Base-by-base conservation (phyloP, 2,888 invertebrate species). In the Apeira syringaria region DNA sequence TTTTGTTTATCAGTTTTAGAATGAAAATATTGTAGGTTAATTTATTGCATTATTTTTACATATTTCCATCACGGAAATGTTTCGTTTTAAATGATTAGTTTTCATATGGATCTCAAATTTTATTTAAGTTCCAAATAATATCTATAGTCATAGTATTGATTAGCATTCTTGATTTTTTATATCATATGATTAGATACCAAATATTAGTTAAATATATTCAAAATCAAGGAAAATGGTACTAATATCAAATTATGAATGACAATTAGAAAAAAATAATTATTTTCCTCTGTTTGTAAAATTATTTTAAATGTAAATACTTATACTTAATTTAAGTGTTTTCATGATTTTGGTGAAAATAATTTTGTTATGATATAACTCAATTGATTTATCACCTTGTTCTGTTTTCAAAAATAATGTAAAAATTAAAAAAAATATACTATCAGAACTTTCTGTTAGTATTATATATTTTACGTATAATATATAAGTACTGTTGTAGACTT, bases 111-210 rank as follows among this genome's bases (percentile, higher is more conserved):
- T 89, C 88, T 89, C 87, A 84, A 74, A 70, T 78, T 73, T 76
- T 65, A 74, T 74, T 79, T 81, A 73, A 88, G 79, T 87, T 84
- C 86, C 85, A 88, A 88, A 86, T 81, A 80, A 74, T 75, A 57
- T 69, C 73, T 71, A 75, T 86, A 88, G 88, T 89, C 85, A 83
- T 79, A 73, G 64, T 65, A 68, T 67, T 66, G 61, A 63, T 55
- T 53, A 50, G 50, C 59, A 73, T 70, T 55, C 64, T 64, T 43
- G 56, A 70, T 69, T 58, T 64, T 64, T 74, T 64, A 60, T 70
- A 9, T 31, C 5, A 22, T 74, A 78, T 59, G 61, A 76, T 77
- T 79, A 78, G 74, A 80, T 70, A 65, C 88, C 87, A 88, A 89
- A 88, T 85, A 89, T 87, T 87, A 88, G 83, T 77, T 79, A 79